Conservation (phyloP, 1,140 invertebrate genomes). For the Neuroterus valhalla region DNA sequence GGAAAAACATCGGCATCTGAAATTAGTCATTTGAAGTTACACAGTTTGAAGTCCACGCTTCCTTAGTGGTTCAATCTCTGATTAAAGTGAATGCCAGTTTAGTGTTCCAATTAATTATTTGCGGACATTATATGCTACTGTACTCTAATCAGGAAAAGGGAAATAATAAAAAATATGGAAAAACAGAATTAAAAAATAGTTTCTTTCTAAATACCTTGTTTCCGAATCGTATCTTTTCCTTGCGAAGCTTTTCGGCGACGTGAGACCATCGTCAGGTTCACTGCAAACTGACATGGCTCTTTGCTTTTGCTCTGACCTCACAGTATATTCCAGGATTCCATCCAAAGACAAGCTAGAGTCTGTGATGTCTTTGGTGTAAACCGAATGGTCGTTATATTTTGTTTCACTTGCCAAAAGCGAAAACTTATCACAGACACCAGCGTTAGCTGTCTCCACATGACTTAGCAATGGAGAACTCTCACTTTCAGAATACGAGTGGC, state of each 20-base stretch:
- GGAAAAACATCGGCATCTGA: too few species aligned
- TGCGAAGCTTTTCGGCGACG: background rate
- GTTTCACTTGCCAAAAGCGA: background rate
- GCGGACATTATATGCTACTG: too few species aligned
- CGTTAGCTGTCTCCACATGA: background rate
- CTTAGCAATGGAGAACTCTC: background rate
- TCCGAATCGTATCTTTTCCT: slow-evolving; percentile 55
- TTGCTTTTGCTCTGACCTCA: slow-evolving; percentile 44
- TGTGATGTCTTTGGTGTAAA: background rate
- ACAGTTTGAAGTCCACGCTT: too few species aligned
- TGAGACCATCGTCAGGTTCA: slow-evolving; percentile 42
- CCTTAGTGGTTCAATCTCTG: too few species aligned
- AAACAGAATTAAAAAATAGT: too few species aligned
- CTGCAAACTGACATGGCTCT: slow-evolving; percentile 51
- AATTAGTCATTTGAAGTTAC: too few species aligned
- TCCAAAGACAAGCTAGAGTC: slow-evolving; percentile 46
- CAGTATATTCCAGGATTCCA: slow-evolving; percentile 42
- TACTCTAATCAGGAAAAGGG: too few species aligned
- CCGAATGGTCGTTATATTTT: background rate
- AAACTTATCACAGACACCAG: slow-evolving; percentile 3
- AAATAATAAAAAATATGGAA: too few species aligned
- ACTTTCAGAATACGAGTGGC: background rate
- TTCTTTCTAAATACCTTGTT: slow-evolving; percentile 48
- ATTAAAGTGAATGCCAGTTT: too few species aligned
- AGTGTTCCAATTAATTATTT: too few species aligned